Conservation (phyloP, 2,113 vertebrate genomes). For the Poecile atricapillus region DNA sequence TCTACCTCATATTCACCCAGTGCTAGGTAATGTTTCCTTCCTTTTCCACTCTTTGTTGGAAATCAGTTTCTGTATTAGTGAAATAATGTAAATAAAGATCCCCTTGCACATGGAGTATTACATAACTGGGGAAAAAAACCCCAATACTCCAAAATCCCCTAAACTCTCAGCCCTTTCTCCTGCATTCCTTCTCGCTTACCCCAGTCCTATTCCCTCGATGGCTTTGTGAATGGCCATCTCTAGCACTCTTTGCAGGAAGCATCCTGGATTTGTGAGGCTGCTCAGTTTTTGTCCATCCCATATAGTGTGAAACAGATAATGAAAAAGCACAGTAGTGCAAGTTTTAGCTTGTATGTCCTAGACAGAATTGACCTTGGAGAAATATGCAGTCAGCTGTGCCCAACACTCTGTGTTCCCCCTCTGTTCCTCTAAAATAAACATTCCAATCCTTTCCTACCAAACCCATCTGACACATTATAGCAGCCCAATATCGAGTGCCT, state of each 20-base stretch:
- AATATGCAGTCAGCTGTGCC: background rate
- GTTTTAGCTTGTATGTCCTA: background rate
- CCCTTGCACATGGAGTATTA: background rate
- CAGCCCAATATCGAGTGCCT: background rate
- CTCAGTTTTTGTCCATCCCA: background rate
- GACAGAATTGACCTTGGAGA: background rate
- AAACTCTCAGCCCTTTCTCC: background rate
- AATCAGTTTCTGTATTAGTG: background rate
- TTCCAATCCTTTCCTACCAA: background rate
- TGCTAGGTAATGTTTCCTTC: background rate
- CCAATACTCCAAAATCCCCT: fast-evolving
- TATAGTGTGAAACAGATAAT: background rate
- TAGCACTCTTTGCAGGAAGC: background rate
- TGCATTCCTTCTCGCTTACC: background rate
- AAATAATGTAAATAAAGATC: background rate
- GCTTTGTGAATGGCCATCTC: background rate
- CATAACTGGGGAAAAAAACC: background rate
- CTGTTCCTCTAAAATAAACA: background rate
- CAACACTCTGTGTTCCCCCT: background rate
- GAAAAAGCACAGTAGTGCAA: background rate
- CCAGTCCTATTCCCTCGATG: background rate
- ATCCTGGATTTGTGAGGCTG: background rate
- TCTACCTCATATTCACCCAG: background rate
- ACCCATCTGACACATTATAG: background rate
- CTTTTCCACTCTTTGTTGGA: background rate